Percentiles rank a stretch among this genome's conserved stretches.
Evolutionary conservation across 2,888 invertebrate species (phyloP).

Genomic region (Sericinus montela): DNA sequence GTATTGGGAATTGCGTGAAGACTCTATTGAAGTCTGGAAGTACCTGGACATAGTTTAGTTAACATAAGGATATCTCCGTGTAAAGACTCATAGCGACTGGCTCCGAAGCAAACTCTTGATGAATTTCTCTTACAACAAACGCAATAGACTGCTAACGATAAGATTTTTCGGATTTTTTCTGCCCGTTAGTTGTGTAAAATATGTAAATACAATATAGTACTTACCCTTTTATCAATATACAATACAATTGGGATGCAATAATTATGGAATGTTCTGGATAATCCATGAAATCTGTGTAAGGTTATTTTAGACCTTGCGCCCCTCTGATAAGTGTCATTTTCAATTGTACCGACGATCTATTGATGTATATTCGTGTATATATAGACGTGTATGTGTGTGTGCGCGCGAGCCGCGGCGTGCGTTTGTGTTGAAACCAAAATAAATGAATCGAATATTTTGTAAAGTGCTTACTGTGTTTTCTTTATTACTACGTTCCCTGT

Average conservation of each 20-base stretch:
- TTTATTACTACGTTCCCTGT: no score
- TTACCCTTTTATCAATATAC: no score
- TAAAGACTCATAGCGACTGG: no score
- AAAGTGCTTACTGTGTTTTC: constrained; percentile 4
- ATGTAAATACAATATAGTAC: constrained; percentile 5
- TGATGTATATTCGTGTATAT: constrained; percentile 21
- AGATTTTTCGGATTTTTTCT: no score
- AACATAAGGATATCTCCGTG: no score
- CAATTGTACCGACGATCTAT: neutral
- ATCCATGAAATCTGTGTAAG: constrained; percentile 10
- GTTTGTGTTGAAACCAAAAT: constrained; percentile 23
- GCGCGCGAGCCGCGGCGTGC: constrained; percentile 10
- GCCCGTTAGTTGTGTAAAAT: neutral
- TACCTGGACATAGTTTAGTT: no score
- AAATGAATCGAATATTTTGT: constrained; percentile 28
- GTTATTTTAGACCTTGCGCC: constrained; percentile 3
- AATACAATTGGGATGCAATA: no score
- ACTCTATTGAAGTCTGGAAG: constrained; percentile 1
- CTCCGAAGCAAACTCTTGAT: constrained; percentile 2
- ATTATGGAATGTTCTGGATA: no score
- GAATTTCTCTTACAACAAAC: neutral
- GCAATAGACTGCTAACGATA: neutral
- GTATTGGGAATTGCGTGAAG: no score
- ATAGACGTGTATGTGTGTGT: constrained; percentile 14
- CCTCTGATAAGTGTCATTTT: neutral